Evolutionary conservation across 2,113 vertebrate genomes (phyloP).

Genomic region (Solea solea): DNA sequence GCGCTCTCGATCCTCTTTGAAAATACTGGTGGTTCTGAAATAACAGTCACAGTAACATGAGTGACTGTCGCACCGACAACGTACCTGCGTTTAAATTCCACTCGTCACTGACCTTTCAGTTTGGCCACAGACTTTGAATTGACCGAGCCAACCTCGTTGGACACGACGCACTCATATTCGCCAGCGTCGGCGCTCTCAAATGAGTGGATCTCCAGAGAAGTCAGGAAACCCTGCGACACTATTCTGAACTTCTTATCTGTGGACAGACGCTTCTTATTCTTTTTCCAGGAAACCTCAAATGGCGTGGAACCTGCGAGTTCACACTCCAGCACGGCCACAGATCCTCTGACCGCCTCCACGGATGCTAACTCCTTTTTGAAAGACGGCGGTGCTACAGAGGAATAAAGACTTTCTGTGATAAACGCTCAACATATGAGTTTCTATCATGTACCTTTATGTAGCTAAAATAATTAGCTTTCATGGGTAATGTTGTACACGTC

Average conservation of each 20-base stretch:
- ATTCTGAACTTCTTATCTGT: constrained; percentile 90
- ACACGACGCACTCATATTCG: constrained; percentile 90
- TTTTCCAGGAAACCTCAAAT: constrained; percentile 91
- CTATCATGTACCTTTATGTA: no score
- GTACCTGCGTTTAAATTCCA: neutral
- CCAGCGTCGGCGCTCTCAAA: constrained; percentile 92
- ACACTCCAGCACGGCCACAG: constrained; percentile 86
- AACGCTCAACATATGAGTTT: no score
- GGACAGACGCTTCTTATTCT: constrained; percentile 89
- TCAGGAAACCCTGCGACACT: constrained; percentile 84
- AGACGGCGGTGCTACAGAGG: constrained; percentile 87
- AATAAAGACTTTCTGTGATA: constrained; percentile 27
- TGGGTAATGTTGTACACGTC: no score
- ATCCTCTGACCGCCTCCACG: constrained; percentile 88
- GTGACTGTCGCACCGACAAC: neutral
- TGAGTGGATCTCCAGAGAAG: constrained; percentile 88
- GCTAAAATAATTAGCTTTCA: no score
- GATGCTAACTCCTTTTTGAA: constrained; percentile 87
- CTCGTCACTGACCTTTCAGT: constrained; percentile 89
- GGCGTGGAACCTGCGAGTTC: constrained; percentile 90
- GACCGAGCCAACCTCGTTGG: constrained; percentile 91
- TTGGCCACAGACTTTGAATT: constrained; percentile 84
- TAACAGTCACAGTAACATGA: constrained; percentile 15
- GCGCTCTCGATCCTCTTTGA: constrained; percentile 92
- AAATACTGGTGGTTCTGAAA: constrained; percentile 91